Evolutionary conservation across 1,140 invertebrate species (phyloP), one percentile per base, ranked within the genome.

Genomic region (Pomacea maculata): DNA sequence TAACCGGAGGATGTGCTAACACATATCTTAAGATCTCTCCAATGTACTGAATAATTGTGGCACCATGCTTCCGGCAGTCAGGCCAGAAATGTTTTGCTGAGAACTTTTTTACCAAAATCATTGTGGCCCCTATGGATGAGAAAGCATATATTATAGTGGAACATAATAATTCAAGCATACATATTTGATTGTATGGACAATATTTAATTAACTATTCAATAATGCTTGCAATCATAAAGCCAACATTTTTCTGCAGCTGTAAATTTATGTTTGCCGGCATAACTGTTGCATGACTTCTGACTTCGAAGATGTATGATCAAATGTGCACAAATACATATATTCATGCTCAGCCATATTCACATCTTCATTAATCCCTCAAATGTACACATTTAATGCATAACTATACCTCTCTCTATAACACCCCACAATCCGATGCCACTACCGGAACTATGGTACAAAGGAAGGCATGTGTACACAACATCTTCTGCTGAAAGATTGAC

Each of bases 11-110:
- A 76, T 84, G 80, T 61, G 97, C 95, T 75, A 99, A 91, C 52
- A 99, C 93, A 92, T 99, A 99, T 29, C 98, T 94, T 89, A 97
- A 99, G 94, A 99, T 97, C 93, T 99, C 98, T 25, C 98, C 98
- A 88, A 99, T 99, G 89, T 99, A 99, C 89, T 99, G 87, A 15
- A 88, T 82, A 11, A 88, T 83, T 6, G 89, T 89, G 8, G 87
- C 86, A 63, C 88, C 83, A 81, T 89, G 75, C 81, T 84, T 79
- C 6, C 88, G 71, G 79, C 85, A 84, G 75, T 90, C 89, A n/a
- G 83, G 81, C 86, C 85, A 88, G 78, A 87, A 90, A n/a, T 87
- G 82, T 12, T 72, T 54, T 29, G 88, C 89, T 25, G 88, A 89
- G 81, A 90, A 90, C 65, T 86, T 89, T 72, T 78, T 79, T 54